Base-by-base conservation (phyloP, 1,140 invertebrate species). In the Grapholita molesta region DNA sequence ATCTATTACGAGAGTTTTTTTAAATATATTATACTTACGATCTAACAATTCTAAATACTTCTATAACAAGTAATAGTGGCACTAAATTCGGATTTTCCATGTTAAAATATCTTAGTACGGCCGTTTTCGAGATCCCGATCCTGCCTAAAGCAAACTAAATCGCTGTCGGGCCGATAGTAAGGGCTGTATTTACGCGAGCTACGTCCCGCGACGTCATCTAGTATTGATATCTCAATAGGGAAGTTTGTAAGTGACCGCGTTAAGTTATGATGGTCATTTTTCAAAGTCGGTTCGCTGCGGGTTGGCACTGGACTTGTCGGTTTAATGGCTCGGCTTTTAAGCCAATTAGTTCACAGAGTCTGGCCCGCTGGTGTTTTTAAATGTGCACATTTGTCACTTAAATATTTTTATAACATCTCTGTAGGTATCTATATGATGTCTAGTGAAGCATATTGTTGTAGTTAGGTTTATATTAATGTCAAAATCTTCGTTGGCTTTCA, bases 171-270 rank as follows among this genome's bases (percentile, higher is more conserved):
- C 70, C 76, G 64, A 75, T 85, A 74, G 78, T 82, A 78, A 68
- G 78, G 78, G 75, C 67, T 57, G 64, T 79, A 75, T 82, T 82
- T 79, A 80, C 76, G 76, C 72, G 81, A 74, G 68, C 73, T 71
- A 76, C 70, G 76, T 78, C 72, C 74, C 76, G 61, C 68, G 42
- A 72, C 83, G 82, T 87, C 86, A 86, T 89, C 80, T 85, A 74
- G 64, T 84, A 88, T 84, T 88, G 85, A 90, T 90, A 84, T 86
- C 88, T 90, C 85, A 90, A 90, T 88, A 86, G 82, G 81, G 84
- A 88, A 88, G 88, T 88, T 74, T 84, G 79, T 85, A 85, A 89
- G 82, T 85, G 84, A 86, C 81, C 79, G 84, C 71, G 76, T 78
- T 83, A 82, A 90, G 78, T 88, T 88, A 88, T 90, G 77, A 77